Percentiles rank a stretch among this genome's conserved stretches.
These are phyloP conservation scores for Amblyjoppa proteus DNA, from an alignment of 2,888 invertebrate genomes.

Conservation along the genomic window DNA sequence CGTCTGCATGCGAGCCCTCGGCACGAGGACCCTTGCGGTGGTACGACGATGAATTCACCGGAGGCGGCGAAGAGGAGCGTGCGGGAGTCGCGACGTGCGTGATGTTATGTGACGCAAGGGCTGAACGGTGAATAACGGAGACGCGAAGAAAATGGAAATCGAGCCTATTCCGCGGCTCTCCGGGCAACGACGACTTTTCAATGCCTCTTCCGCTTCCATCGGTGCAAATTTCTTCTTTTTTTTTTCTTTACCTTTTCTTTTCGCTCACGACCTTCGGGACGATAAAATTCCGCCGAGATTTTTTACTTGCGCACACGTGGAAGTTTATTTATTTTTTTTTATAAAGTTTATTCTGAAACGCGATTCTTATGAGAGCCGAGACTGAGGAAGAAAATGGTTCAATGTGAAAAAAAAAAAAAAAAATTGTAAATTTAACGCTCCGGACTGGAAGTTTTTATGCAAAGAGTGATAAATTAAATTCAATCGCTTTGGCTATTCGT, in stretches of 20 bases:
- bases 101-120: constrained; percentile 76
- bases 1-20: constrained; percentile 78
- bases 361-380: too few species aligned
- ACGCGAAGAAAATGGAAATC: constrained; percentile 70
- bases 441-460: too few species aligned
- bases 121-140: constrained; percentile 49
- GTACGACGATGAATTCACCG: constrained; percentile 63
- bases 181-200: constrained; percentile 62
- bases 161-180: constrained; percentile 56
- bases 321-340: too few species aligned
- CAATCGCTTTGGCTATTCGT: too few species aligned
- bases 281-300: neutral
- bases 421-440: too few species aligned
- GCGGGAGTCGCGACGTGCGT: constrained; percentile 72
- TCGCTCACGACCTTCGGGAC: neutral
- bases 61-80: constrained; percentile 46
- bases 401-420: too few species aligned
- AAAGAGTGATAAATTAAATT: too few species aligned
- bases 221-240: constrained; percentile 22
- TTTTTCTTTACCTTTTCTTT: neutral
- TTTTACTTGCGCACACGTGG: too few species aligned
- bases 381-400: too few species aligned
- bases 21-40: constrained; percentile 59
- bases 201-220: constrained; percentile 24
- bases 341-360: too few species aligned